Evolutionary conservation across 2,113 vertebrate genomes (phyloP).

Genomic region (Chloropsis hardwickii): DNA sequence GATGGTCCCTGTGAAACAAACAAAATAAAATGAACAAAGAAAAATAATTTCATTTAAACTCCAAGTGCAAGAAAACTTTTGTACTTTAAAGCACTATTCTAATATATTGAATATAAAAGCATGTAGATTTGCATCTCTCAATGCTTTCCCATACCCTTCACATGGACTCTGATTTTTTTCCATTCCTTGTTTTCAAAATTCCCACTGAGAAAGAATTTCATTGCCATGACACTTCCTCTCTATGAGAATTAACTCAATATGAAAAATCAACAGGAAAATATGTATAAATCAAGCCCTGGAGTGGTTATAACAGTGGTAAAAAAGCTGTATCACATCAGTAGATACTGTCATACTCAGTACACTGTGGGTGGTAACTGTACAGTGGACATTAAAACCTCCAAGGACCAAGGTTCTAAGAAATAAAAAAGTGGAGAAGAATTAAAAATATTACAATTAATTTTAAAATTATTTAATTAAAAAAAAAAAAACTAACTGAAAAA

Average conservation of each 20-base stretch:
- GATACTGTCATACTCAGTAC: not conserved
- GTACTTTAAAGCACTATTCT: not conserved
- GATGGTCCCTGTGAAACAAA: not conserved
- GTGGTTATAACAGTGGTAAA: not conserved
- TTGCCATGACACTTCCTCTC: not conserved
- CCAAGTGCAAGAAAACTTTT: rapidly evolving
- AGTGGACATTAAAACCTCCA: not conserved
- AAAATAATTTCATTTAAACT: not conserved
- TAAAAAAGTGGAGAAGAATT: not conserved
- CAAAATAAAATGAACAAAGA: not conserved
- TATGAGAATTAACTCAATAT: not conserved
- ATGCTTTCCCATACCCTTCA: not conserved
- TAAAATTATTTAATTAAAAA: not conserved
- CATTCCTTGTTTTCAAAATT: not conserved
- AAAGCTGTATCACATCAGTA: not conserved
- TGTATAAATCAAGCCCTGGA: not conserved
- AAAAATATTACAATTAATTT: not conserved
- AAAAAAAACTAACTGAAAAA: not conserved
- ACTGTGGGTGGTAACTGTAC: not conserved
- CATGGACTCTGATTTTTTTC: not conserved
- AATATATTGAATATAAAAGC: not conserved
- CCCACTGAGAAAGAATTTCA: not conserved
- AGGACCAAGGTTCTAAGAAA: not conserved
- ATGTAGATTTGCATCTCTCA: not conserved
- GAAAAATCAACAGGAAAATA: not conserved